Conservation (phyloP, 2,888 invertebrate species). For the Drosophila engyochracea region DNA sequence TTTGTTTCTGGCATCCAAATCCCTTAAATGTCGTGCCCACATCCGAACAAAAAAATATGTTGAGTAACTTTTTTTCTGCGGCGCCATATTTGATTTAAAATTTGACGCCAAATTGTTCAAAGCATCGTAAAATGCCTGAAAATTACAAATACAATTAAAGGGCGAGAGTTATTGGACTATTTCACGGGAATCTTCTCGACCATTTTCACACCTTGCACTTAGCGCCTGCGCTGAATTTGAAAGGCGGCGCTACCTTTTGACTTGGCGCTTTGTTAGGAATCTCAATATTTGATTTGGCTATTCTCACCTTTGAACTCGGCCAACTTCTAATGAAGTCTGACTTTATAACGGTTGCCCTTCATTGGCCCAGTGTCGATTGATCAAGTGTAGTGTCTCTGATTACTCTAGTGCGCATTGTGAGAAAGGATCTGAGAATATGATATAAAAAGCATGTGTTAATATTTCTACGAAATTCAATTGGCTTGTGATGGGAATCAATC, state of each 20-base stretch:
- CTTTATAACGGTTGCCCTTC: conserved; percentile 39
- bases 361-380: neutral
- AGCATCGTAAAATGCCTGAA: conserved; percentile 61
- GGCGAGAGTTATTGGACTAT: conserved; percentile 12
- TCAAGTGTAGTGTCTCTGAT: conserved; percentile 50
- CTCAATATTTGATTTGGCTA: conserved; percentile 64
- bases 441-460: conserved; percentile 1
- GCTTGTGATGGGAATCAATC: neutral
- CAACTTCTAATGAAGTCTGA: conserved; percentile 74
- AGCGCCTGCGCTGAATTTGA: conserved; percentile 48
- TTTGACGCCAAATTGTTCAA: conserved; percentile 74
- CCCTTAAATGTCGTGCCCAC: neutral
- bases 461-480: conserved; percentile 31
- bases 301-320: conserved; percentile 71
- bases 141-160: conserved; percentile 77
- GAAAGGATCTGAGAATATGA: conserved; percentile 20
- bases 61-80: conserved; percentile 41
- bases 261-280: conserved; percentile 66
- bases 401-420: conserved; percentile 4
- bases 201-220: conserved; percentile 71
- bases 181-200: conserved; percentile 51
- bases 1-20: conserved; percentile 63
- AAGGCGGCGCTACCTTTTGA: conserved; percentile 69
- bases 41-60: conserved; percentile 54
- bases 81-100: conserved; percentile 80